These are phyloP conservation scores for Trissolcus japonicus DNA, from an alignment of 2,888 invertebrate genomes.

Conservation along the genomic window DNA sequence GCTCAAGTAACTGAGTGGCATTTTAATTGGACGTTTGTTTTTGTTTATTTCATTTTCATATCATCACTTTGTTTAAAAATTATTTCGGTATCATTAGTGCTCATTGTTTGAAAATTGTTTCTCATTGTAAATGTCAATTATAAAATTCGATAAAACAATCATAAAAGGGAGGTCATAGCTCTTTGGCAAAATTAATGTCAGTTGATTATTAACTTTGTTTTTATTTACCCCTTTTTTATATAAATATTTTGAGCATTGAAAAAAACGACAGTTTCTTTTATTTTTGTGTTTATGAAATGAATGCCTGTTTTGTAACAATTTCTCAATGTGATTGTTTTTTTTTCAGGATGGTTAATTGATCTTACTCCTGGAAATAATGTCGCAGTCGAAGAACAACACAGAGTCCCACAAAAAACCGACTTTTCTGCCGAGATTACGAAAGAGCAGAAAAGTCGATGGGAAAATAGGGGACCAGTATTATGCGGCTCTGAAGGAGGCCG, in stretches of 20 bases:
- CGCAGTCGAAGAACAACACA: constrained; percentile 18
- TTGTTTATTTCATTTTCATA: not conserved
- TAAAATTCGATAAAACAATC: no score
- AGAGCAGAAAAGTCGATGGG: constrained; percentile 61
- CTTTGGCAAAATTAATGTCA: no score
- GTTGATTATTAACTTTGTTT: no score
- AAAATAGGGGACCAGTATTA: constrained; percentile 66
- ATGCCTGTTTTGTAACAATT: no score
- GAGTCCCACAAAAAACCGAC: not conserved
- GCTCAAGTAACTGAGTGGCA: not conserved
- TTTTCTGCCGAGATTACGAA: constrained; percentile 63
- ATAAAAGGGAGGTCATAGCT: no score
- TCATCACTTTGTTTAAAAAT: not conserved
- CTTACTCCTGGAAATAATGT: constrained; percentile 2
- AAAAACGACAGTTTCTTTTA: no score
- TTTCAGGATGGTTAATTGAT: constrained; percentile 1
- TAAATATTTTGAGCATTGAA: no score
- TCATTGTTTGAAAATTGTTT: no score
- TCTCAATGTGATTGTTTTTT: not conserved
- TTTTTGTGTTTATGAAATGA: no score
- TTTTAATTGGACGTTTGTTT: not conserved
- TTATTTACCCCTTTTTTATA: no score
- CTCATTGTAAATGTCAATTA: no score
- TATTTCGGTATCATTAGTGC: no score
- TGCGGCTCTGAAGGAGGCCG: constrained; percentile 64